Conservation (phyloP, 1,140 invertebrate species). For the Scaptomyza pallida region DNA sequence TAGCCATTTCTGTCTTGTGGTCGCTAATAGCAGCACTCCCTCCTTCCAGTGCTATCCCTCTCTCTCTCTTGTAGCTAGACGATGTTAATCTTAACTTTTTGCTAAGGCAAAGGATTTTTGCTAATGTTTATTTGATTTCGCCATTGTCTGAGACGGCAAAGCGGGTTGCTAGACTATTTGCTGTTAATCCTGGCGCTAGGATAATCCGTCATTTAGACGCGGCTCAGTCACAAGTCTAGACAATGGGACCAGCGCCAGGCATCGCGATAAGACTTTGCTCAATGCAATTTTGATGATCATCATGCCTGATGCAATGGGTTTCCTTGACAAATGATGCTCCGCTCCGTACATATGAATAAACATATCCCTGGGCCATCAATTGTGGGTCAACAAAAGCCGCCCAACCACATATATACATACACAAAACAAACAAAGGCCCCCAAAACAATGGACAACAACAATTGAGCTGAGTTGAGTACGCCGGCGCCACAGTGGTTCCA, state of each 20-base stretch:
- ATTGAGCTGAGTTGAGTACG: not conserved
- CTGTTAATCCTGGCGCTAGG: constrained; percentile 76
- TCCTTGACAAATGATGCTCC: constrained; percentile 28
- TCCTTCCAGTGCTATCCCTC: constrained; percentile 5
- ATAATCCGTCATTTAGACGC: constrained; percentile 79
- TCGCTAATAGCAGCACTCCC: constrained; percentile 59
- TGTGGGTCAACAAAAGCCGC: constrained; percentile 53
- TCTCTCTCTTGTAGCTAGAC: constrained; percentile 47
- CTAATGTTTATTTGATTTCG: constrained; percentile 82
- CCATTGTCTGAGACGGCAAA: constrained; percentile 52
- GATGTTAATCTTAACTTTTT: constrained; percentile 79
- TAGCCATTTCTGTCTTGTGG: constrained; percentile 68
- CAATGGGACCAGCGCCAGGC: constrained; percentile 52
- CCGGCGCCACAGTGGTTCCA: constrained; percentile 10
- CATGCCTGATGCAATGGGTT: constrained; percentile 24
- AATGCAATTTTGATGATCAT: constrained; percentile 11
- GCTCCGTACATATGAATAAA: constrained; percentile 6
- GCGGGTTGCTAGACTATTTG: not conserved
- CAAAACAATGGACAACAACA: constrained; percentile 30
- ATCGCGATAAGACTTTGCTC: constrained; percentile 54
- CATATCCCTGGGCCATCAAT: constrained; percentile 30
- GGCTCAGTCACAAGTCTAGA: constrained; percentile 82
- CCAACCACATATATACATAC: not conserved
- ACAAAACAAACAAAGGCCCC: constrained; percentile 49
- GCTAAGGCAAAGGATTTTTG: constrained; percentile 64